Conservation (phyloP, 2,888 invertebrate species). For the Mantis religiosa region DNA sequence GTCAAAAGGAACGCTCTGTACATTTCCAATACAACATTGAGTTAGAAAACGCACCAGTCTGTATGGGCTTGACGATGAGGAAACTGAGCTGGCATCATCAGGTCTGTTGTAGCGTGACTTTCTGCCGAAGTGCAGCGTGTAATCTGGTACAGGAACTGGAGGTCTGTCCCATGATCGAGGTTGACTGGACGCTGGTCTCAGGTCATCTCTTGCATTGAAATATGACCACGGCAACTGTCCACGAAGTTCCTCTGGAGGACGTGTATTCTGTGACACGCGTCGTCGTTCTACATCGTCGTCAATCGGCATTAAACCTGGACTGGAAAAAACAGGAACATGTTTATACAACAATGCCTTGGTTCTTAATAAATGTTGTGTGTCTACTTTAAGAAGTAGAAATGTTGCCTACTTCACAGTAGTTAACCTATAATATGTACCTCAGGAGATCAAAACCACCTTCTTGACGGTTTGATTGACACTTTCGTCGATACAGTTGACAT, state of each 20-base stretch:
- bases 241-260: conserved; percentile 45
- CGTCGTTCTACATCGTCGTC: background rate
- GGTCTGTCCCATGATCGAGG: conserved; percentile 45
- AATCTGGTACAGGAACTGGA: conserved; percentile 58
- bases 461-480: too few species aligned
- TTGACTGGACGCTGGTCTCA: background rate
- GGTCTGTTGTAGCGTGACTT: conserved; percentile 38
- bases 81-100: background rate
- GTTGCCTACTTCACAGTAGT: too few species aligned
- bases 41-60: background rate
- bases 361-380: too few species aligned
- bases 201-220: conserved; percentile 43
- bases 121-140: conserved; percentile 47
- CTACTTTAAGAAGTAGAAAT: too few species aligned
- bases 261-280: background rate
- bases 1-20: too few species aligned
- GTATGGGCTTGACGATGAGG: background rate
- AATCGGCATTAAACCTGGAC: background rate
- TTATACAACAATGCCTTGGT: too few species aligned
- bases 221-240: conserved; percentile 61
- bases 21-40: too few species aligned
- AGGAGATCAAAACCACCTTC: too few species aligned
- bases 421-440: too few species aligned
- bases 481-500: too few species aligned
- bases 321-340: background rate